phyloP scores from a whole-genome alignment of 2,888 invertebrate genomes.

The Xanthorhoe designata region DNA sequence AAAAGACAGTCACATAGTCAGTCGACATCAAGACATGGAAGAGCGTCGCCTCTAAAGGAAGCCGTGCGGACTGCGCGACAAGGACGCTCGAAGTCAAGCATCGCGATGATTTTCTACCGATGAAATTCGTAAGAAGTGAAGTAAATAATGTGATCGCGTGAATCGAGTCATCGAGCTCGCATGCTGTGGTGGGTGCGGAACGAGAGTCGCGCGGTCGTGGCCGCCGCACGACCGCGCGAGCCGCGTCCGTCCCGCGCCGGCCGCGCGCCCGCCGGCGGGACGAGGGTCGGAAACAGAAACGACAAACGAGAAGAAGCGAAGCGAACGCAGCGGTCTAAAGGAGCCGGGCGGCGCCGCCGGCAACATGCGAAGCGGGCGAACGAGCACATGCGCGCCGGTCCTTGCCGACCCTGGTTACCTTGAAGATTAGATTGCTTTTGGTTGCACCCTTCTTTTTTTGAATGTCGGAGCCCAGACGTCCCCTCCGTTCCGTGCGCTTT shows the following conservation, averaged over 20 bases:
- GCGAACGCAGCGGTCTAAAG: slow-evolving; percentile 80
- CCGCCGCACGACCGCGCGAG: slow-evolving; percentile 72
- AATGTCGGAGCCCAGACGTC: slow-evolving; percentile 97
- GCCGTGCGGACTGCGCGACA: slow-evolving; percentile 86
- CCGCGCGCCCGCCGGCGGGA: slow-evolving; percentile 77
- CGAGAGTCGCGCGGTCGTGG: slow-evolving; percentile 66
- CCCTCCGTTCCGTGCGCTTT: slow-evolving; percentile 99
- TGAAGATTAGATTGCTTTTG: slow-evolving; percentile 99
- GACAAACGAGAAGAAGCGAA: slow-evolving; percentile 81
- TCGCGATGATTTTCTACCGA: slow-evolving; percentile 84
- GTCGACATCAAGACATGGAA: slow-evolving; percentile 44
- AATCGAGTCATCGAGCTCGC: slow-evolving; percentile 76
- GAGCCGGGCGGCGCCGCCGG: slow-evolving; percentile 80
- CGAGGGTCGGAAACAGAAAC: slow-evolving; percentile 76
- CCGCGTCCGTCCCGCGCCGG: slow-evolving; percentile 61
- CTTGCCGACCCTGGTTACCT: slow-evolving; percentile 93
- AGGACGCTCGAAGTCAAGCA: slow-evolving; percentile 83
- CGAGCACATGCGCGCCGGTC: slow-evolving; percentile 85
- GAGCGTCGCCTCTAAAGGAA: slow-evolving; percentile 79
- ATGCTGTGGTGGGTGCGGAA: slow-evolving; percentile 72
- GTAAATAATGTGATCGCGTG: slow-evolving; percentile 81
- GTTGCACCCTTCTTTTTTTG: slow-evolving; percentile 96
- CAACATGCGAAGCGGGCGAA: slow-evolving; percentile 85
- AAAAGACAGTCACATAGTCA: slow-evolving; percentile 78
- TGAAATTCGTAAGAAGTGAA: slow-evolving; percentile 76